phyloP scores from a whole-genome alignment of 2,797 vertebrate genomes.

The Megalops cyprinoides region DNA sequence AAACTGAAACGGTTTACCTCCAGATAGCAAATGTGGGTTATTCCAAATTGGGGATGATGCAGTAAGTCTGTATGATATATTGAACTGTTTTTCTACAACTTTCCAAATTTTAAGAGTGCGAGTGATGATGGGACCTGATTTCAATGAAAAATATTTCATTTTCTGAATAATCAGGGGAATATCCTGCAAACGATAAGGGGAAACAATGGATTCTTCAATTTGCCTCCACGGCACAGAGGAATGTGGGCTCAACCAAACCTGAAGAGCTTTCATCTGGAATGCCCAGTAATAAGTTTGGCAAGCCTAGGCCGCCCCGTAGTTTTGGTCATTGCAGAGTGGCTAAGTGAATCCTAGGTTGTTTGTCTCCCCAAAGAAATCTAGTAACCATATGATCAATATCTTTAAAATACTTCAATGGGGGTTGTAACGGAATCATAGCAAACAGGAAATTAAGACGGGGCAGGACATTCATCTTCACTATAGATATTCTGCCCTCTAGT shows the following conservation, averaged over 20 bases:
- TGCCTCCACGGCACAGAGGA: neutral
- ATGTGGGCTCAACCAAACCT: neutral
- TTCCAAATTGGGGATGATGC: conserved; percentile 6
- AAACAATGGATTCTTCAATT: neutral
- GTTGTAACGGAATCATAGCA: neutral
- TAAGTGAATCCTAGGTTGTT: neutral
- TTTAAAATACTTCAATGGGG: neutral
- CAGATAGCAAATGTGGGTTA: neutral
- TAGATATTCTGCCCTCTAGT: neutral
- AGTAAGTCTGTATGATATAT: neutral
- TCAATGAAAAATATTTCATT: neutral
- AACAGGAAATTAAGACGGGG: neutral
- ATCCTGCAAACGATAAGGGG: neutral
- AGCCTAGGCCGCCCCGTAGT: neutral
- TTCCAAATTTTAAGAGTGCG: neutral
- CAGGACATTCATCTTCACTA: no score
- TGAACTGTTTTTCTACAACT: neutral
- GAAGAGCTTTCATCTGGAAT: neutral
- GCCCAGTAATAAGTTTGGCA: neutral
- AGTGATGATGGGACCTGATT: neutral
- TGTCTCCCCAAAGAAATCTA: neutral
- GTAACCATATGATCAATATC: neutral
- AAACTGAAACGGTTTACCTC: neutral
- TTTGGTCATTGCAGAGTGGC: neutral
- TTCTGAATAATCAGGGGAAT: neutral